phyloP scores from a whole-genome alignment of 2,797 vertebrate species.

The Molossus molossus region DNA sequence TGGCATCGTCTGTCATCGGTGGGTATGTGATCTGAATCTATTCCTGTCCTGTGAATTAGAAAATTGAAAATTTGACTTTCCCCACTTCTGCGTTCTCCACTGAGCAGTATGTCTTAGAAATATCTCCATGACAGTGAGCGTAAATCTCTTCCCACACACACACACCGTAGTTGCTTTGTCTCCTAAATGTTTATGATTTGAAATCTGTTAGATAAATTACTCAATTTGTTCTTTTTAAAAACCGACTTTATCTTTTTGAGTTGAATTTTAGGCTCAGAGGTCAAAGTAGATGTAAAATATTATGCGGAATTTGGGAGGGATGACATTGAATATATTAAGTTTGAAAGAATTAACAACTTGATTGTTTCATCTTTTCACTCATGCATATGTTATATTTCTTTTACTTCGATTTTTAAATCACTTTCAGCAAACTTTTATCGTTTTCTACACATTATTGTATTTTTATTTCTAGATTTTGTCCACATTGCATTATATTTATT shows the following conservation, averaged over 20 bases:
- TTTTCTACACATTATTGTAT: neutral
- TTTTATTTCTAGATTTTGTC: slow-evolving; percentile 31
- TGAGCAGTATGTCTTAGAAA: neutral
- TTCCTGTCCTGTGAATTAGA: slow-evolving; percentile 16
- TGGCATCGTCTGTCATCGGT: neutral
- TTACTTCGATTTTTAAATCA: neutral
- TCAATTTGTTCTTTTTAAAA: slow-evolving; percentile 31
- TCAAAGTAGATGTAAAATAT: slow-evolving; percentile 10
- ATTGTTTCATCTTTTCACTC: neutral
- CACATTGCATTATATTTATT: neutral
- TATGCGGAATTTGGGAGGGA: neutral
- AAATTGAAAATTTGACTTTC: neutral
- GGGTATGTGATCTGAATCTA: neutral
- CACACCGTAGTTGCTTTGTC: neutral
- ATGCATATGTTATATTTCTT: neutral
- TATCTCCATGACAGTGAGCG: neutral
- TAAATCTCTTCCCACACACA: neutral
- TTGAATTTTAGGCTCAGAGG: neutral
- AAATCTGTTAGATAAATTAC: slow-evolving; percentile 23
- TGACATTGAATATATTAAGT: neutral
- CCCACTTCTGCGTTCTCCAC: neutral
- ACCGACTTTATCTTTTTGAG: neutral
- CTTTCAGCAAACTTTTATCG: neutral
- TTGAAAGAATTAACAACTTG: slow-evolving; percentile 12
- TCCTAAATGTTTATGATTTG: neutral